Percentiles rank a stretch among this genome's conserved stretches.
Conservation (phyloP, 1,140 invertebrate genomes). For the Drosophila subpulchrella region DNA sequence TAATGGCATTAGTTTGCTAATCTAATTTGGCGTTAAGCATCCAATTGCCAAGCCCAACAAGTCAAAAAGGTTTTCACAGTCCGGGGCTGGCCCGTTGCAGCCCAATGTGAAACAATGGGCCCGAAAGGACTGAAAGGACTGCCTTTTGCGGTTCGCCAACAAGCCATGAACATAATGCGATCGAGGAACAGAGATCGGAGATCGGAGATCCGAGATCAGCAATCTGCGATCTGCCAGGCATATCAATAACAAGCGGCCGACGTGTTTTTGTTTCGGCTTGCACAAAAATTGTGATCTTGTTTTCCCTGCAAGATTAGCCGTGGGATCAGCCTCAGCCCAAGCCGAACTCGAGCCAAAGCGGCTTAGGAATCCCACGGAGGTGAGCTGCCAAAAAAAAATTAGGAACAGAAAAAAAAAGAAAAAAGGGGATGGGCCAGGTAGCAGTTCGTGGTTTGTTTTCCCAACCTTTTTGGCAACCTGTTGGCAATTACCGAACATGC, state of each 20-base stretch:
- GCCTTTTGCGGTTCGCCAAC: conserved; percentile 78
- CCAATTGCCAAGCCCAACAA: conserved; percentile 74
- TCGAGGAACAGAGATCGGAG: conserved; percentile 24
- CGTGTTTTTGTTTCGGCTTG: conserved; percentile 62
- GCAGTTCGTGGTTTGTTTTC: conserved; percentile 37
- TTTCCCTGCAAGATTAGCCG: conserved; percentile 74
- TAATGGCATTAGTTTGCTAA: conserved; percentile 79
- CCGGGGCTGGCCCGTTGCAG: conserved; percentile 34
- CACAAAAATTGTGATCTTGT: conserved; percentile 79
- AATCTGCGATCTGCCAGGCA: conserved; percentile 61
- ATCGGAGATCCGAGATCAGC: conserved; percentile 41
- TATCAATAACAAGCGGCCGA: conserved; percentile 71
- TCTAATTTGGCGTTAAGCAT: conserved; percentile 83
- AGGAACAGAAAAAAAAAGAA: background rate
- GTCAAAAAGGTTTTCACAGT: conserved; percentile 84
- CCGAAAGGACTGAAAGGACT: conserved; percentile 45
- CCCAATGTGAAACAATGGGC: conserved; percentile 60
- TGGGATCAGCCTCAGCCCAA: conserved; percentile 44
- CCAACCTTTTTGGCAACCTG: conserved; percentile 60
- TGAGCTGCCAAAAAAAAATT: conserved; percentile 23
- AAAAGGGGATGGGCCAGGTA: conserved; percentile 56
- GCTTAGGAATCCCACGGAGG: conserved; percentile 49
- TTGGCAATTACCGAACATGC: conserved; percentile 77
- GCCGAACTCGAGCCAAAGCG: conserved; percentile 62
- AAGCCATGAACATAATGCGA: conserved; percentile 57